Evolutionary conservation across 2,797 vertebrate genomes (phyloP).

Genomic region (Chiloscyllium punctatum): DNA sequence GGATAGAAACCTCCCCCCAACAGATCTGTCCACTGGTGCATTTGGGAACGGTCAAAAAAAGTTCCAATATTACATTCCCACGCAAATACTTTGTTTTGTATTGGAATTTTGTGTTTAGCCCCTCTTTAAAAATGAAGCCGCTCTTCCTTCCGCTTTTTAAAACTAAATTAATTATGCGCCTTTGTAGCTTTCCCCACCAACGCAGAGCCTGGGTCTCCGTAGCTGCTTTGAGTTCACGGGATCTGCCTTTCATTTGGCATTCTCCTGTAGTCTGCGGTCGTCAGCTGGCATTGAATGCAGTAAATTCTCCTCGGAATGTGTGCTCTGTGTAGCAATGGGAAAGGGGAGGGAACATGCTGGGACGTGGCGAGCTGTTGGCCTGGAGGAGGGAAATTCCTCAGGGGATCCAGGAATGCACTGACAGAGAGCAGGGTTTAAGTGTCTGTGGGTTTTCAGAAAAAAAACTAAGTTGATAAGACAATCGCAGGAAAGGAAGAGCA

Average conservation of each 20-base stretch:
- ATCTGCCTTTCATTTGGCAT: neutral
- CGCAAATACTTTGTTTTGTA: neutral
- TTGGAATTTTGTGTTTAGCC: neutral
- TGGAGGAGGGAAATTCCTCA: neutral
- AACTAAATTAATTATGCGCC: no score
- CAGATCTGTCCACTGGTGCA: neutral
- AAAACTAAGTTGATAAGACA: neutral
- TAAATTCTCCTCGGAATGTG: neutral
- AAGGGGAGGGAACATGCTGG: neutral
- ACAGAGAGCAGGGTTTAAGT: neutral
- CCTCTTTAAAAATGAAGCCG: neutral
- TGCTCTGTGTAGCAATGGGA: neutral
- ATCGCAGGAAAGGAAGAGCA: neutral
- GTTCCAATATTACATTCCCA: neutral
- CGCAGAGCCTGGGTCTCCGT: neutral
- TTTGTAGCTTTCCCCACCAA: neutral
- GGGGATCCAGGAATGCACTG: neutral
- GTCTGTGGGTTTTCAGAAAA: neutral
- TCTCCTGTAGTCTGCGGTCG: neutral
- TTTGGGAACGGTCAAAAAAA: neutral
- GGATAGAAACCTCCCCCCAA: neutral
- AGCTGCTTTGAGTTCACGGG: neutral
- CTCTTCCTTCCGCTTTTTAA: neutral
- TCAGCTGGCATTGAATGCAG: neutral
- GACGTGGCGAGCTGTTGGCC: neutral